These are phyloP conservation scores for Etheostoma nigrum DNA, from an alignment of 2,797 vertebrate species.

Conservation along the genomic window DNA sequence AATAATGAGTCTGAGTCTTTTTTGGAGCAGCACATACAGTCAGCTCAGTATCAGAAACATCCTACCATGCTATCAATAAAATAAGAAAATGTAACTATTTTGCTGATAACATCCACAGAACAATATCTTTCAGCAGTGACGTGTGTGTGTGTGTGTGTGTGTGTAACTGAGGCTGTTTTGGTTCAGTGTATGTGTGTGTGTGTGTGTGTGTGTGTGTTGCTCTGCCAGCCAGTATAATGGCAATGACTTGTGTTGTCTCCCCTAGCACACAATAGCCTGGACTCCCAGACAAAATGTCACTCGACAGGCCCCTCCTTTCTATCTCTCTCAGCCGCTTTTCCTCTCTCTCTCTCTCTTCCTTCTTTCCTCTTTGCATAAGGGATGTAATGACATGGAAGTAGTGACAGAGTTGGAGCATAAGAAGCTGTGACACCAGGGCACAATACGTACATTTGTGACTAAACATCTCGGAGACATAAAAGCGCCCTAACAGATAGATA, in stretches of 20 bases:
- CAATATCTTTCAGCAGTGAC: slow-evolving; percentile 40
- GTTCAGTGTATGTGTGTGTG: slow-evolving; percentile 18
- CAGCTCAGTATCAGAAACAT: slow-evolving; percentile 13
- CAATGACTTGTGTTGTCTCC: slow-evolving; percentile 68
- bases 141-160: slow-evolving; percentile 26
- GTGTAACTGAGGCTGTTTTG: slow-evolving; percentile 48
- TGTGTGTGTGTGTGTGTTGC: slow-evolving; percentile 29
- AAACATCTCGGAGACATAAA: slow-evolving; percentile 63
- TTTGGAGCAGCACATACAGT: slow-evolving; percentile 1
- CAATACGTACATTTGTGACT: slow-evolving; percentile 59
- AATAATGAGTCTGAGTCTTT: slow-evolving; percentile 11
- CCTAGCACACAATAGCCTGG: slow-evolving; percentile 57
- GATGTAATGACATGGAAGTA: slow-evolving; percentile 58
- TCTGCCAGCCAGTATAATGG: slow-evolving; percentile 50
- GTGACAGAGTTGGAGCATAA: slow-evolving; percentile 57
- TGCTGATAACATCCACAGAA: slow-evolving; percentile 32
- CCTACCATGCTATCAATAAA: neutral
- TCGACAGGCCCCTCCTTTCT: slow-evolving; percentile 62
- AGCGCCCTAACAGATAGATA: slow-evolving; percentile 60
- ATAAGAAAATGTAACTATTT: slow-evolving; percentile 4
- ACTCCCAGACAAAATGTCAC: slow-evolving; percentile 66
- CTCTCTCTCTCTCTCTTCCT: neutral
- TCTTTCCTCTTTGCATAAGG: slow-evolving; percentile 56
- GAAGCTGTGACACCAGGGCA: slow-evolving; percentile 61
- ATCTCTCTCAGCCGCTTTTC: slow-evolving; percentile 26